Evolutionary conservation across 2,113 vertebrate genomes (phyloP), one percentile per base, ranked within the genome.

Genomic region (Maylandia zebra): DNA sequence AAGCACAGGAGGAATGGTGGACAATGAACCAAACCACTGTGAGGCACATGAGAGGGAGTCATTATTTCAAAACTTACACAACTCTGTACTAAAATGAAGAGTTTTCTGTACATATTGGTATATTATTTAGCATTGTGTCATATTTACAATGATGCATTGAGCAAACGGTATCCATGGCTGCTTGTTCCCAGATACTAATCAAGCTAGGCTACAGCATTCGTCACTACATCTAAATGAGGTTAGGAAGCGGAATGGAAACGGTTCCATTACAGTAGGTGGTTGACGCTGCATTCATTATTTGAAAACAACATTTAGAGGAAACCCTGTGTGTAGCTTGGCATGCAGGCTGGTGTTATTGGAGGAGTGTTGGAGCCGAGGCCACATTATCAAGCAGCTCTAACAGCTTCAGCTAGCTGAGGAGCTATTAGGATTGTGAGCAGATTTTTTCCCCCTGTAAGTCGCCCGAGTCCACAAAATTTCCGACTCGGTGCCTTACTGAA

Each of bases 181-280:
- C 12, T 71, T 71, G 66, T 41, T 45, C 22, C 69, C 38, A 45
- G n/a, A 45, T 30, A 7, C 41, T 3, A 10, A 7, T 45, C 38
- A 0, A 1, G 66, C 36, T 71, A 71, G 36, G 36, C 64, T 71
- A 41, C 36, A 0, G 64, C 3, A 22, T 38, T 13, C 4, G 1
- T 69, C 34, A 0, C 64, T 69, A 69, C 64, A 22, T 38, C 19
- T 69, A 13, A 38, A 69, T 22, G 64, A 69, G 64, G 19, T 74
- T 43, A 24, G 13, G 6, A 45, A 45, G 69, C 17, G 41, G 41
- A 48, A 48, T 76, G 24, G 43, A 76, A 76, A 48, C 24, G 0
- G 71, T 48, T 76, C 9, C 69, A 30, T 76, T 30, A 30, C 24
- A 76, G 69, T 48, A 30, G 69, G 41, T 76, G 69, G 69, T 27